These are phyloP conservation scores for Chrysomela aeneicollis DNA, from an alignment of 2,888 invertebrate genomes.

Conservation along the genomic window DNA sequence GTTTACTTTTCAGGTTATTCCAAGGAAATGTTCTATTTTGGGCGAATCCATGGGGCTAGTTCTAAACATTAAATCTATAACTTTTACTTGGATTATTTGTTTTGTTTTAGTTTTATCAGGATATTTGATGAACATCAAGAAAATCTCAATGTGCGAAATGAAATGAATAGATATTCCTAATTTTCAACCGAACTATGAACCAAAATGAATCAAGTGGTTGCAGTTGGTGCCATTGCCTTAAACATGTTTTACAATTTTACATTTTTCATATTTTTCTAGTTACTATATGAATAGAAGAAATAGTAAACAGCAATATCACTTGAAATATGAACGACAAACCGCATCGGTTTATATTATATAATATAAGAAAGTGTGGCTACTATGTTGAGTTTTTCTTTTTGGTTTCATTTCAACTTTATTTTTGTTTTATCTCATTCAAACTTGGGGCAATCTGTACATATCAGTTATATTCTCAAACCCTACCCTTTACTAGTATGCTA, in stretches of 20 bases:
- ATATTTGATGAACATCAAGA: background rate
- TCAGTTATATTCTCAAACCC: too few species aligned
- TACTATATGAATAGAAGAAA: constrained; percentile 42
- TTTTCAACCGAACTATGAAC: background rate
- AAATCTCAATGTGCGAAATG: background rate
- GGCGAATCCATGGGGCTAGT: background rate
- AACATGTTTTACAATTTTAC: constrained; percentile 45
- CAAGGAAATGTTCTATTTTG: background rate
- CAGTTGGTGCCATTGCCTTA: constrained; percentile 53
- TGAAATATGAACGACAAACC: constrained; percentile 41
- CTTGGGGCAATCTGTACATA: too few species aligned
- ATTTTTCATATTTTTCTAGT: constrained; percentile 57
- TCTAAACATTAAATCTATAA: constrained; percentile 1
- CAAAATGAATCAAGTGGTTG: constrained; percentile 34
- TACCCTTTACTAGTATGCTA: too few species aligned
- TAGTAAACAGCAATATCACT: constrained; percentile 40
- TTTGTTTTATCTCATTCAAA: constrained; percentile 16
- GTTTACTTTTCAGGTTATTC: background rate
- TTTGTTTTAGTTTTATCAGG: background rate
- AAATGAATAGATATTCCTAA: background rate
- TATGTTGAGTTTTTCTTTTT: constrained; percentile 33
- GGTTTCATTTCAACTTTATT: too few species aligned
- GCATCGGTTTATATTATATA: constrained; percentile 45
- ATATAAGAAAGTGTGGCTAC: background rate
- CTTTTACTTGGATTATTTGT: constrained; percentile 12